phyloP scores from a whole-genome alignment of 2,797 vertebrate genomes.

The Labeo calbasu region DNA sequence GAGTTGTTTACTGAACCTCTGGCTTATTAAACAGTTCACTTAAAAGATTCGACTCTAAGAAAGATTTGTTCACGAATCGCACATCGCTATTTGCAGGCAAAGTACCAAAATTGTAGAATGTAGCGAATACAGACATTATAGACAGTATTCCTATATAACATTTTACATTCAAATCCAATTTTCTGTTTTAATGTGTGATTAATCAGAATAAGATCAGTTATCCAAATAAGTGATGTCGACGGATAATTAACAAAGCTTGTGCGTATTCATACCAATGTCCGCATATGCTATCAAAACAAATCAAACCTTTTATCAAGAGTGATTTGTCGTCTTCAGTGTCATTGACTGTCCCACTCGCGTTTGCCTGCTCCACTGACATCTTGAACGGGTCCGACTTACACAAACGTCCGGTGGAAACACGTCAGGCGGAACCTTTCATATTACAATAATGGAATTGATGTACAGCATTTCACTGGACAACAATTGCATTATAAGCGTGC shows the following conservation, averaged over 20 bases:
- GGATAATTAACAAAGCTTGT: not conserved
- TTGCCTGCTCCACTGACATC: slow-evolving; percentile 62
- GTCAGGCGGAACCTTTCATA: slow-evolving; percentile 39
- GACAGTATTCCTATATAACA: not conserved
- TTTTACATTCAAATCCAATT: not conserved
- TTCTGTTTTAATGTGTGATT: not conserved
- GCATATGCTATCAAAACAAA: not conserved
- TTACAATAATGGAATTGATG: not conserved
- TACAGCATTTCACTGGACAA: not conserved
- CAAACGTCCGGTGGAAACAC: slow-evolving; percentile 66
- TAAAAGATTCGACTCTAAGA: not conserved
- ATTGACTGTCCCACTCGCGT: not conserved
- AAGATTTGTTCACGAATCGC: not conserved
- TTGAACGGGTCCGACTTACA: slow-evolving; percentile 59
- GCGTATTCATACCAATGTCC: not conserved
- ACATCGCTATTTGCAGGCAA: too few species aligned
- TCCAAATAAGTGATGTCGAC: not conserved
- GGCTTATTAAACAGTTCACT: too few species aligned
- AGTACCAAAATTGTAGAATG: not conserved
- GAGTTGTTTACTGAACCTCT: not conserved
- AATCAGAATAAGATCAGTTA: not conserved
- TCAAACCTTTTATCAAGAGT: slow-evolving; percentile 67
- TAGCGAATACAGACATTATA: not conserved
- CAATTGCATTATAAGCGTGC: too few species aligned
- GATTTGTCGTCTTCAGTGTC: slow-evolving; percentile 50